Evolutionary conservation across 2,888 invertebrate species (phyloP), one percentile per base, ranked within the genome.

Genomic region (Adineta ricciae): DNA sequence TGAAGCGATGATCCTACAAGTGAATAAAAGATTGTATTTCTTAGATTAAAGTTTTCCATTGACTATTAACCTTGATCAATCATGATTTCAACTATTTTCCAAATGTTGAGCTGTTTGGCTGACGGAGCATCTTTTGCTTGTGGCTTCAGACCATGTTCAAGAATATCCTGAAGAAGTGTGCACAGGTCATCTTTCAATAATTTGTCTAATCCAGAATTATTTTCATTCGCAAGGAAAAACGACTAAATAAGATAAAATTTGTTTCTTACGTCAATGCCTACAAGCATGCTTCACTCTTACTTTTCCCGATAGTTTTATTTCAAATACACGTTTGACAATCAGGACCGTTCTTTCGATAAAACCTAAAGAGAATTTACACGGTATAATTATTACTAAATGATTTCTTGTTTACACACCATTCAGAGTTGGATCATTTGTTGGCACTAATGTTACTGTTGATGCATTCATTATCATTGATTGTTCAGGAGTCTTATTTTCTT

Each of bases 181-280:
- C 78, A 78, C 4, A 78, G 41, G 41, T 78, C 41, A 78, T 78
- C 32, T 78, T 78, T 38, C 14, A 78, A 16, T 78, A 78, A n/a
- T n/a, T 0, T 11, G n/a, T 78, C 78, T 1, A 78, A 78, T 78
- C n/a, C 41, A 41, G 5, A 3, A 78, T 78, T 1, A n/a, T 38
- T 24, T 41, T 78, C 78, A 78, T 78, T 78, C 7, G 38, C 11
- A 78, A 78, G 78, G 41, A 78, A 78, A 78, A 78, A 78, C n/a
- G 78, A 0, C 78, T 78, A 38, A 78, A 3, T n/a, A 41, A 1
- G 24, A 78, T 41, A 41, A n/a, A 41, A 78, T 19, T n/a, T n/a
- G n/a, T n/a, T n/a, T n/a, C n/a, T n/a, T n/a, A n/a, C n/a, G n/a
- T n/a, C n/a, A n/a, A n/a, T n/a, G n/a, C n/a, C n/a, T n/a, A n/a